phyloP scores from a whole-genome alignment of 1,140 invertebrate species.

The Drosophila pseudoananassae region DNA sequence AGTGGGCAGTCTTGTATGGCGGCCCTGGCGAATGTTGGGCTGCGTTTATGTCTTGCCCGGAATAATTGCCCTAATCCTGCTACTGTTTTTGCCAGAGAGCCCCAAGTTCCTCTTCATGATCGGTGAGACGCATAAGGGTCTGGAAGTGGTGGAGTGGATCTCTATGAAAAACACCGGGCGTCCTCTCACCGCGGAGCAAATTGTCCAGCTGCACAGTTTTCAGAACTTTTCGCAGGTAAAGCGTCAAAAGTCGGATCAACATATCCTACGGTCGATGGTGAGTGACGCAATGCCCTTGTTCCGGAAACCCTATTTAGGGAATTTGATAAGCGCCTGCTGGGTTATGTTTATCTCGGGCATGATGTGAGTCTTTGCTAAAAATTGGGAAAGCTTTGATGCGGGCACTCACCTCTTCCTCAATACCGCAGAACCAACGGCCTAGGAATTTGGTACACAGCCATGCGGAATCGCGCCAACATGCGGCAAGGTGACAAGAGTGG shows the following conservation, averaged over 20 bases:
- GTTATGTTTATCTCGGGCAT: slow-evolving; percentile 64
- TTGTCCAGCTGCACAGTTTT: slow-evolving; percentile 25
- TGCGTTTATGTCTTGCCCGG: slow-evolving; percentile 52
- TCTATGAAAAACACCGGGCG: slow-evolving; percentile 48
- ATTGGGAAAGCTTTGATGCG: no score
- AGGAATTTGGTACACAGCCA: slow-evolving; percentile 57
- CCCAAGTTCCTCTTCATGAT: slow-evolving; percentile 63
- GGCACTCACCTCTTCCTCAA: neutral
- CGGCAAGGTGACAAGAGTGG: slow-evolving; percentile 23
- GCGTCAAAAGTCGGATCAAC: slow-evolving; percentile 9
- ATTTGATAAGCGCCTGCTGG: slow-evolving; percentile 42
- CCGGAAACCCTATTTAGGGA: slow-evolving; percentile 47
- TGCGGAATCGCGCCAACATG: slow-evolving; percentile 62
- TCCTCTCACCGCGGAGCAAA: slow-evolving; percentile 42
- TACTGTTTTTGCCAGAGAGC: slow-evolving; percentile 59
- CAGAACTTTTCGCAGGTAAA: slow-evolving; percentile 3
- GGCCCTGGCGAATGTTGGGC: slow-evolving; percentile 53
- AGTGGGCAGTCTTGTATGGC: slow-evolving; percentile 15
- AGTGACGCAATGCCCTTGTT: slow-evolving; percentile 63
- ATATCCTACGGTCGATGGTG: slow-evolving; percentile 44
- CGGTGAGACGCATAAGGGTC: slow-evolving; percentile 33
- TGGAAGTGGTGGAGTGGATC: slow-evolving; percentile 56
- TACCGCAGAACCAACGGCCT: slow-evolving; percentile 48
- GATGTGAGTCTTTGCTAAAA: slow-evolving; percentile 34
- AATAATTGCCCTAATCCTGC: slow-evolving; percentile 45